phyloP scores from a whole-genome alignment of 2,888 invertebrate species.

The Cylindroiulus punctatus region DNA sequence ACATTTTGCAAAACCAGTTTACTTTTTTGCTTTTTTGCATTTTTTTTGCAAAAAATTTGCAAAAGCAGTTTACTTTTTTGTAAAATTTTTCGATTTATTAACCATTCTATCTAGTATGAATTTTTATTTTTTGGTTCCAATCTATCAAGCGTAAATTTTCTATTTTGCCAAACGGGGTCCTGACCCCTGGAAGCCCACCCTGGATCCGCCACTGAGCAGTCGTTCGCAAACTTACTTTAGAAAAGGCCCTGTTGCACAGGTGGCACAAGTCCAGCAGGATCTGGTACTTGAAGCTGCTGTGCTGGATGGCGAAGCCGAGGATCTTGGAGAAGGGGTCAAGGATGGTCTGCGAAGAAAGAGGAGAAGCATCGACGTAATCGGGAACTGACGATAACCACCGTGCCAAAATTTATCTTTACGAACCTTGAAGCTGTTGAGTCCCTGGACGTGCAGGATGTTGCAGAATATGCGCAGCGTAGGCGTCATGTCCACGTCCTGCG shows the following conservation, averaged over 20 bases:
- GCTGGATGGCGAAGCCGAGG: slow-evolving; percentile 90
- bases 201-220: neutral
- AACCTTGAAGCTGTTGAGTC: slow-evolving; percentile 84
- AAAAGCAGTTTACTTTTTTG: too few species aligned
- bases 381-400: too few species aligned
- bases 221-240: slow-evolving; percentile 71
- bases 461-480: slow-evolving; percentile 81
- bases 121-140: too few species aligned
- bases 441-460: slow-evolving; percentile 83
- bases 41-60: too few species aligned
- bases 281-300: slow-evolving; percentile 77
- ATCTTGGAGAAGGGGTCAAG: slow-evolving; percentile 96
- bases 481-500: slow-evolving; percentile 76
- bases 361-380: neutral
- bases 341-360: slow-evolving; percentile 72
- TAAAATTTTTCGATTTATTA: too few species aligned
- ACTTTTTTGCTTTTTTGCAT: too few species aligned
- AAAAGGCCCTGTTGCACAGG: slow-evolving; percentile 88
- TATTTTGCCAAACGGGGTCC: too few species aligned
- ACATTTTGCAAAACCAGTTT: too few species aligned
- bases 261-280: slow-evolving; percentile 86
- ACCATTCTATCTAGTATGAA: too few species aligned
- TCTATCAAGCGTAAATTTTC: too few species aligned
- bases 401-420: too few species aligned
- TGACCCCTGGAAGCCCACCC: too few species aligned